Evolutionary conservation across 2,888 invertebrate species (phyloP).

Genomic region (Pseudococcus viburni): DNA sequence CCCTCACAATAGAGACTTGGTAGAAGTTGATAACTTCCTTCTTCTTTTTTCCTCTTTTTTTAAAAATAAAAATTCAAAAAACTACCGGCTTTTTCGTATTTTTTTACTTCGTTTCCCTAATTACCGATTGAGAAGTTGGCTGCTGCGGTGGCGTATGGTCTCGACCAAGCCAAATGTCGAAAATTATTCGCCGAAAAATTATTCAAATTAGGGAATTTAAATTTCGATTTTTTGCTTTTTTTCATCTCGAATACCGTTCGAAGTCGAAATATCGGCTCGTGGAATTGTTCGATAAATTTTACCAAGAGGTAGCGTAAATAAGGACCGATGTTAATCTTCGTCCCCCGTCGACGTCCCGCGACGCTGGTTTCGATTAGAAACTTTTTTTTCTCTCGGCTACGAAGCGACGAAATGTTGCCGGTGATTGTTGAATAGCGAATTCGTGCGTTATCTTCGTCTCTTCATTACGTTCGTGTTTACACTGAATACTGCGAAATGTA

Average conservation of each 20-base stretch:
- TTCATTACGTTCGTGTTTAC: slow-evolving; percentile 24
- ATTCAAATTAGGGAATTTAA: slow-evolving; percentile 26
- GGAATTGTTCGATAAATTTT: slow-evolving; percentile 22
- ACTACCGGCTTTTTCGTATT: background rate
- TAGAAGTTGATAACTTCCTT: slow-evolving; percentile 37
- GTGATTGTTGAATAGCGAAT: slow-evolving; percentile 4
- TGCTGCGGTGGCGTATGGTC: background rate
- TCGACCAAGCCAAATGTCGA: background rate
- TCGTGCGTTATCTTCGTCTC: slow-evolving; percentile 37
- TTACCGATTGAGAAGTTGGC: slow-evolving; percentile 31
- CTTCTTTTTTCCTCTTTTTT: background rate
- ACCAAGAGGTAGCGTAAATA: background rate
- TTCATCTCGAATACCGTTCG: background rate
- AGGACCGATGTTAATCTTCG: background rate
- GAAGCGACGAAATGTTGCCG: background rate
- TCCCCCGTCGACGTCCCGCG: too few relatives aligned
- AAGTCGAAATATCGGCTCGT: background rate
- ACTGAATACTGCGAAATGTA: background rate
- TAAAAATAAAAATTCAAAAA: background rate
- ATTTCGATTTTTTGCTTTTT: background rate
- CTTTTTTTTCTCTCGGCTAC: background rate
- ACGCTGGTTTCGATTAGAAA: slow-evolving; percentile 1
- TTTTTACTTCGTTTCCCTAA: slow-evolving; percentile 8
- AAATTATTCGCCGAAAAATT: slow-evolving; percentile 28
- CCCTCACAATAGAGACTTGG: slow-evolving; percentile 36